phyloP scores from a whole-genome alignment of 30 jellyfish, hydroid and myxozoan genomes.

The Cassiopea xamachana region DNA sequence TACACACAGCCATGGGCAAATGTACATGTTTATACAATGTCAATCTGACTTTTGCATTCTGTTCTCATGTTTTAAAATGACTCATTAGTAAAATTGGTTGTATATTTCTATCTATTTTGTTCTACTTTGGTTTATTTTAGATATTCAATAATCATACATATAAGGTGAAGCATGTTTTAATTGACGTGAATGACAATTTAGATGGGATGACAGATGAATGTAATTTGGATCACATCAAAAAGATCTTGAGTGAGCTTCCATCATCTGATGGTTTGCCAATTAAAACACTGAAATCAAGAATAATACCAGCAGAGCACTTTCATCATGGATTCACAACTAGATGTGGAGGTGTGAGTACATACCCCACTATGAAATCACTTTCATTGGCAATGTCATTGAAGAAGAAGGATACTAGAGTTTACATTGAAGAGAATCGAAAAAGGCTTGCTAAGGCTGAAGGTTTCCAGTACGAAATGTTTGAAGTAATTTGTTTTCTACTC shows the following conservation, averaged over 20 bases:
- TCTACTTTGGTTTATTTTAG: neutral
- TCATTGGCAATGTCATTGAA: slow-evolving; percentile 48
- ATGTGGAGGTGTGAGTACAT: slow-evolving; percentile 72
- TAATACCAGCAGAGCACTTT: slow-evolving; percentile 9
- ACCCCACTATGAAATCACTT: slow-evolving; percentile 71
- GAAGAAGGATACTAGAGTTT: slow-evolving; percentile 71
- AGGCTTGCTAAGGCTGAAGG: slow-evolving; percentile 69
- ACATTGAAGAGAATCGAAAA: slow-evolving; percentile 67
- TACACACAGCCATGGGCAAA: too few relatives aligned
- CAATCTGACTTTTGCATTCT: too few relatives aligned
- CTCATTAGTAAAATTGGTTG: neutral
- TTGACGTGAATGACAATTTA: neutral
- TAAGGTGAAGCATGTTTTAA: neutral
- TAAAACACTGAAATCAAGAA: slow-evolving; percentile 36
- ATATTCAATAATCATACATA: slow-evolving; percentile 33
- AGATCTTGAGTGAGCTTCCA: slow-evolving; percentile 22
- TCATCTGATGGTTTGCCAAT: slow-evolving; percentile 59
- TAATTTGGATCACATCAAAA: neutral
- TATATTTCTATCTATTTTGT: too few relatives aligned
- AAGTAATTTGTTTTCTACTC: slow-evolving; percentile 12
- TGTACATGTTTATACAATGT: too few relatives aligned
- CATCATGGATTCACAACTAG: slow-evolving; percentile 79
- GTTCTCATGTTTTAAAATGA: too few relatives aligned
- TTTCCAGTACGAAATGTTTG: slow-evolving; percentile 22
- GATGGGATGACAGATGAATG: neutral